A percentile compares a stretch with the other conserved stretches of the same genome.
These are phyloP conservation scores for Oostethus manadensis DNA, from an alignment of 2,113 vertebrate species.

Conservation along the genomic window DNA sequence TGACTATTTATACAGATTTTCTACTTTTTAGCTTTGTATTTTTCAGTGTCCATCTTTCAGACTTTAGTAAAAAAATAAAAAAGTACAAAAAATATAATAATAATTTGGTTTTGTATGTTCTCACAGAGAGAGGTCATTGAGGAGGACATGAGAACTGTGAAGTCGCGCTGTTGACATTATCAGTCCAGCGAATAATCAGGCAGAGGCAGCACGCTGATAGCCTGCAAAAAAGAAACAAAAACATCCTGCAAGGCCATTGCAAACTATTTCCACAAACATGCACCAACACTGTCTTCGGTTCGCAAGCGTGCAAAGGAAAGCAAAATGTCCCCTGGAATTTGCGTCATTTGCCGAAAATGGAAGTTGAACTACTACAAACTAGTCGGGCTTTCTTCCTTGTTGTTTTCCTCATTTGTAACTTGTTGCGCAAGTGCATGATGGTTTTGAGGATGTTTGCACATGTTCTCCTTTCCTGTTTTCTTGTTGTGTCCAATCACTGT, in stretches of 20 bases:
- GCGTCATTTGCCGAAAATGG: slow-evolving; percentile 23
- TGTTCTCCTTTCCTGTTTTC: slow-evolving; percentile 68
- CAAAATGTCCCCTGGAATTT: slow-evolving; percentile 53
- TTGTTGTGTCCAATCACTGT: slow-evolving; percentile 52
- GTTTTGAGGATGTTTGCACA: slow-evolving; percentile 70
- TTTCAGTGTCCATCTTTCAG: slow-evolving; percentile 8
- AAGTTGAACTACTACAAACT: slow-evolving; percentile 25
- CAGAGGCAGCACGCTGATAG: slow-evolving; percentile 38
- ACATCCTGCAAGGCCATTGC: not conserved
- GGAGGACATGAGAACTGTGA: slow-evolving; percentile 49
- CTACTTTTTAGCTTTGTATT: slow-evolving; percentile 47
- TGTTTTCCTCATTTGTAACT: slow-evolving; percentile 41
- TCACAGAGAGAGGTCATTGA: slow-evolving; percentile 5
- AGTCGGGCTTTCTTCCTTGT: slow-evolving; percentile 53
- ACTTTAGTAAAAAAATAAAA: not conserved
- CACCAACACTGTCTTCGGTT: slow-evolving; percentile 13
- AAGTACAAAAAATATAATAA: too few species aligned
- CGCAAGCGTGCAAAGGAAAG: slow-evolving; percentile 28
- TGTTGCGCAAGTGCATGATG: slow-evolving; percentile 50
- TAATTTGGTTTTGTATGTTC: slow-evolving; percentile 4
- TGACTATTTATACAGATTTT: slow-evolving; percentile 72
- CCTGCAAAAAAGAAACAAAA: slow-evolving; percentile 27
- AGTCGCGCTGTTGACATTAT: slow-evolving; percentile 36
- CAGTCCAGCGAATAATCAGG: slow-evolving; percentile 24
- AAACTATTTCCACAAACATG: slow-evolving; percentile 39